Conservation (phyloP, 2,113 vertebrate genomes). For the Microcebus tavaratra region DNA sequence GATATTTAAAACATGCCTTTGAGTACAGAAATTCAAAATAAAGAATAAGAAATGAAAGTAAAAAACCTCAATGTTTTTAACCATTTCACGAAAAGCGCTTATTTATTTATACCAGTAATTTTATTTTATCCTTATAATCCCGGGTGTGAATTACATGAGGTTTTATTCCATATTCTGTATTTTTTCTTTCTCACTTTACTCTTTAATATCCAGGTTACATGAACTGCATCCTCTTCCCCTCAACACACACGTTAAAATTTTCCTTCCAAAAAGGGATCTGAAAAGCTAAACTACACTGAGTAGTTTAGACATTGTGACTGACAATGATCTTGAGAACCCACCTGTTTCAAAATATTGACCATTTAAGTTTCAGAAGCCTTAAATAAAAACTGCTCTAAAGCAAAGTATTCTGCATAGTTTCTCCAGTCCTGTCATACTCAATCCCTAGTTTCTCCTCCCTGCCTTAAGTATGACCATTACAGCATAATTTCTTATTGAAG, state of each 20-base stretch:
- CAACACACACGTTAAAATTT: background rate
- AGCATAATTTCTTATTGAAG: background rate
- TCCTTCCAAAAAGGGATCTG: background rate
- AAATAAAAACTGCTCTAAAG: background rate
- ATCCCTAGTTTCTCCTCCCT: background rate
- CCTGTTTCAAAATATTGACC: background rate
- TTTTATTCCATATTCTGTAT: background rate
- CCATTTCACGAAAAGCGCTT: background rate
- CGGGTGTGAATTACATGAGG: background rate
- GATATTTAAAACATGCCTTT: background rate
- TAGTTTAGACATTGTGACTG: background rate
- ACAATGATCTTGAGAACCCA: background rate
- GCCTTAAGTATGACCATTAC: background rate
- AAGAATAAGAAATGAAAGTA: background rate
- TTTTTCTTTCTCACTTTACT: background rate
- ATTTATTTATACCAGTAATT: background rate
- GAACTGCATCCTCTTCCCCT: background rate
- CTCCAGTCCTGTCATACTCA: background rate
- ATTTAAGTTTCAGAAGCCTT: background rate
- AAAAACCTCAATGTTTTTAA: background rate
- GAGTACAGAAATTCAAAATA: slow-evolving; percentile 21
- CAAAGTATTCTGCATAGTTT: slow-evolving; percentile 3
- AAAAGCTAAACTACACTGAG: background rate
- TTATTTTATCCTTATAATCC: background rate
- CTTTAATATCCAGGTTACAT: background rate